Evolutionary conservation across 2,888 invertebrate genomes (phyloP).

Genomic region (Gnatocerus cornutus): DNA sequence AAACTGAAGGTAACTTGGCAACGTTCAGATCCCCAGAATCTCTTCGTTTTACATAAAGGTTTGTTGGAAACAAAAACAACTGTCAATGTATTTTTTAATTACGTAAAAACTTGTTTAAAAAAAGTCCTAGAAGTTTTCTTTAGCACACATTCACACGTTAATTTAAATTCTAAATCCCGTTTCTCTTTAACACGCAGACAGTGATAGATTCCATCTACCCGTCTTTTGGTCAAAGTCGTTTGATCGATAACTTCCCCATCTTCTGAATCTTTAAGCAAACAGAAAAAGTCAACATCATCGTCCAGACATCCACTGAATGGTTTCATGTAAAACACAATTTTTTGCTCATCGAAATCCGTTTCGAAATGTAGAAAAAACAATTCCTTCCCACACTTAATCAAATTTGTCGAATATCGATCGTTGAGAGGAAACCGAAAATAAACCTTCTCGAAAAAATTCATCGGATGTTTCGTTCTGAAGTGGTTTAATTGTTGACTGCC

Average conservation of each 20-base stretch:
- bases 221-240: constrained; percentile 26
- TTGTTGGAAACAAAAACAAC: no score
- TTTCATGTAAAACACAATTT: constrained; percentile 21
- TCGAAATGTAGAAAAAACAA: constrained; percentile 33
- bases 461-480: constrained; percentile 45
- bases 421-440: constrained; percentile 28
- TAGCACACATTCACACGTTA: constrained; percentile 38
- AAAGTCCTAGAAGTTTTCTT: constrained; percentile 9
- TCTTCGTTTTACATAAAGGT: no score
- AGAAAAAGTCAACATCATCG: constrained; percentile 39
- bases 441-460: constrained; percentile 37
- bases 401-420: constrained; percentile 14
- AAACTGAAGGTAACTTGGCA: constrained; percentile 1
- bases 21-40: no score
- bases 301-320: constrained; percentile 11
- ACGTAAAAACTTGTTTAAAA: background rate
- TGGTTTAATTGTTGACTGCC: constrained; percentile 52
- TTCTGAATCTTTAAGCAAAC: constrained; percentile 23
- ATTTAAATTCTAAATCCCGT: constrained; percentile 6
- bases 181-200: constrained; percentile 13
- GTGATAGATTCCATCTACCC: constrained; percentile 28
- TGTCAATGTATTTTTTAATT: no score
- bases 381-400: constrained; percentile 29
- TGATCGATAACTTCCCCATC: constrained; percentile 37
- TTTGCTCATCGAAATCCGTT: background rate